A percentile compares a stretch with the other conserved stretches of the same genome.
Evolutionary conservation across 1,140 invertebrate species (phyloP).

Genomic region (Listronotus bonariensis): DNA sequence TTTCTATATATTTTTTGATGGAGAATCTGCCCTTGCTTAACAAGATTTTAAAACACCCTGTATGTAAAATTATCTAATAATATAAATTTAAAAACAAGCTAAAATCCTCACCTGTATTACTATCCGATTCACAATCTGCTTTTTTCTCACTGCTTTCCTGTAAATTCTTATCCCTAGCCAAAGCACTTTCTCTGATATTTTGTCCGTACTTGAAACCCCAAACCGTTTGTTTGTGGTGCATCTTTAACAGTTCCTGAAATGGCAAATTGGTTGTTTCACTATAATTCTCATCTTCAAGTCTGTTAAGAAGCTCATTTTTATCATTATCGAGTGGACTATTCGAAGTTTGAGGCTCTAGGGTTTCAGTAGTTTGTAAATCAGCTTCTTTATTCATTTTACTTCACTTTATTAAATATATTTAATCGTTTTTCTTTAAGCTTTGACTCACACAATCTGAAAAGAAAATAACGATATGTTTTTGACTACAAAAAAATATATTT

Average conservation of each 20-base stretch:
- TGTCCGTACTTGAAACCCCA: conserved; percentile 49
- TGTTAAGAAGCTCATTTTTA: conserved; percentile 27
- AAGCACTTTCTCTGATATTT: conserved; percentile 40
- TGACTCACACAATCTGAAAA: neutral
- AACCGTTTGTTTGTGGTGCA: conserved; percentile 45
- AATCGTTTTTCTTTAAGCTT: neutral
- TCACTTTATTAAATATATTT: neutral
- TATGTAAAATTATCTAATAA: neutral
- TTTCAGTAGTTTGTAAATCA: neutral
- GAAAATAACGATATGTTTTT: neutral
- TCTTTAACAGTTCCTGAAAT: conserved; percentile 43
- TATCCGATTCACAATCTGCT: conserved; percentile 15
- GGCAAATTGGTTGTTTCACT: conserved; percentile 41
- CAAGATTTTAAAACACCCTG: no score
- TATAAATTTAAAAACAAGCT: neutral
- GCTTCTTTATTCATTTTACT: conserved; percentile 12
- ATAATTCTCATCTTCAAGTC: conserved; percentile 39
- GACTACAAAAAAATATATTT: neutral
- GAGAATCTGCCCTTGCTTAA: no score
- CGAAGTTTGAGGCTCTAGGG: neutral
- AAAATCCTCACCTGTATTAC: conserved; percentile 16
- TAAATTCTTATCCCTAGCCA: conserved; percentile 37
- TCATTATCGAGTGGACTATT: conserved; percentile 16
- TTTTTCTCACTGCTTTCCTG: conserved; percentile 30
- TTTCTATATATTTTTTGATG: no score